These are phyloP conservation scores for Anoplius nigerrimus DNA, from an alignment of 2,888 invertebrate genomes.

Conservation along the genomic window DNA sequence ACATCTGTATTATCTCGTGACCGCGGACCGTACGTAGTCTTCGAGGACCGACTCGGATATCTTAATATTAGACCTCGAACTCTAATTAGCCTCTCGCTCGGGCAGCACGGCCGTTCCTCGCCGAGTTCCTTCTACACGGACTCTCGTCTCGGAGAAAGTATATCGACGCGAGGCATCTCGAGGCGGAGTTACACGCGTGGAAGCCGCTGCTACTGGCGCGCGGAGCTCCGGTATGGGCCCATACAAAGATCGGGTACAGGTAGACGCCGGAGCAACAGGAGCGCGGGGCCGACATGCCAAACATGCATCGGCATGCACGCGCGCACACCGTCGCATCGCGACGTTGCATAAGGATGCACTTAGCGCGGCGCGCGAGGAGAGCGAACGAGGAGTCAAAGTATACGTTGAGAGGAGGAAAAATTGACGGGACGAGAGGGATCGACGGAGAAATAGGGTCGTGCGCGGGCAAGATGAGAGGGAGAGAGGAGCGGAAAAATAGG, in stretches of 20 bases:
- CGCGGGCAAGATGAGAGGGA: not conserved
- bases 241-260: constrained; percentile 43
- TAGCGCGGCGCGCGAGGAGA: not conserved
- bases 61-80: too few relatives aligned
- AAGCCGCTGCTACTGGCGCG: constrained; percentile 35
- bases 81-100: too few relatives aligned
- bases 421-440: not conserved
- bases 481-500: not conserved
- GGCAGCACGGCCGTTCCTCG: too few relatives aligned
- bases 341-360: constrained; percentile 10
- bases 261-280: constrained; percentile 41
- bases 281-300: constrained; percentile 4
- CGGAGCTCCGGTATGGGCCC: constrained; percentile 26
- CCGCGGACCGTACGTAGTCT: not conserved
- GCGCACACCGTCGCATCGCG: constrained; percentile 45
- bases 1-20: constrained; percentile 1
- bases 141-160: too few relatives aligned
- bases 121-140: too few relatives aligned
- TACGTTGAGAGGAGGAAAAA: not conserved
- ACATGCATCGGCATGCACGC: constrained; percentile 26
- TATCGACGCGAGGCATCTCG: too few relatives aligned
- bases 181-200: too few relatives aligned
- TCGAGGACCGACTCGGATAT: too few relatives aligned
- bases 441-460: not conserved
- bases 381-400: not conserved